These are phyloP conservation scores for Penaeus vannamei DNA, from an alignment of 1,140 invertebrate genomes.

Conservation along the genomic window DNA sequence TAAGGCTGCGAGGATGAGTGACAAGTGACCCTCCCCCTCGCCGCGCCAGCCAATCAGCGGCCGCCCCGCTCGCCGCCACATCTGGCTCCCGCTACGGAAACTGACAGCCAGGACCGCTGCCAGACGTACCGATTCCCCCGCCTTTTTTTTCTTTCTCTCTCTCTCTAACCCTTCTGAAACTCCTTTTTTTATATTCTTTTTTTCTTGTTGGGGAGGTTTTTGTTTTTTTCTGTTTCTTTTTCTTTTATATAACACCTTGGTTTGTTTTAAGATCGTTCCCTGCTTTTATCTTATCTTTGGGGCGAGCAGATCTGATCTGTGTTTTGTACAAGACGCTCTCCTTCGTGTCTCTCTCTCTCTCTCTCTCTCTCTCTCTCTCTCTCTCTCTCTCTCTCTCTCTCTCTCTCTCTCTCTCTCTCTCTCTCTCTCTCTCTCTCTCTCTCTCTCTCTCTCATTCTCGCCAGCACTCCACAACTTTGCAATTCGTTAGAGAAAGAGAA, in stretches of 20 bases:
- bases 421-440: slow-evolving; percentile 34
- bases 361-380: slow-evolving; percentile 14
- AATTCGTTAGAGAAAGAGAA: neutral
- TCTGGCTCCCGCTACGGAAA: slow-evolving; percentile 44
- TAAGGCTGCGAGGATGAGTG: slow-evolving; percentile 45
- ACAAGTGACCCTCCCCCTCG: slow-evolving; percentile 57
- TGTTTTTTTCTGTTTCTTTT: neutral
- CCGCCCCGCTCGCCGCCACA: slow-evolving; percentile 40
- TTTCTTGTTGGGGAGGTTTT: neutral
- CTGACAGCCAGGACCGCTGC: slow-evolving; percentile 49
- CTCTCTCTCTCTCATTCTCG: slow-evolving; percentile 14
- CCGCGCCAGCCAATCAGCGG: slow-evolving; percentile 36
- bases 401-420: neutral
- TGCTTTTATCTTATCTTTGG: neutral
- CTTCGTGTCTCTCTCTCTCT: neutral
- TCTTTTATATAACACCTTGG: neutral
- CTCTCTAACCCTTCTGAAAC: neutral
- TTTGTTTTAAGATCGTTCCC: neutral
- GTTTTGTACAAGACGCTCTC: neutral
- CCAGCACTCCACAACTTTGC: neutral
- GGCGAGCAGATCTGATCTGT: neutral
- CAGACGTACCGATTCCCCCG: slow-evolving; percentile 32
- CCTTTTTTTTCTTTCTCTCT: slow-evolving; percentile 10
- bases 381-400: slow-evolving; percentile 28
- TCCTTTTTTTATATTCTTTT: neutral